Evolutionary conservation across 2,113 vertebrate genomes (phyloP).

Genomic region (Panthera tigris): DNA sequence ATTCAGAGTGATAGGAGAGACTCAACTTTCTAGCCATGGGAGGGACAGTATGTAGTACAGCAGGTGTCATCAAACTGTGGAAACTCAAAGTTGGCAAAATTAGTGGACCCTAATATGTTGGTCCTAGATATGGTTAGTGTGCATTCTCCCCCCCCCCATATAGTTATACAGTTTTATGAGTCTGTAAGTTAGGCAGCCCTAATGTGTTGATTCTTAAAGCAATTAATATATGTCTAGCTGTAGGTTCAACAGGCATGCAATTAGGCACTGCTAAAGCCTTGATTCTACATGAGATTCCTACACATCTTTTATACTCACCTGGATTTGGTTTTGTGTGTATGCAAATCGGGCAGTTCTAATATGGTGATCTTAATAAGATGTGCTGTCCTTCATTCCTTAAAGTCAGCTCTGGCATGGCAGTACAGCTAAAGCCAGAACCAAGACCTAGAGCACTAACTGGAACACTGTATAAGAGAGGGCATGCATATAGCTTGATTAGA

Average conservation of each 20-base stretch:
- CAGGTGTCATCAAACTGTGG: background rate
- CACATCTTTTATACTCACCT: background rate
- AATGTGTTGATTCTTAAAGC: background rate
- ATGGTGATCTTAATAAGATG: background rate
- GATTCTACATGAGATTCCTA: background rate
- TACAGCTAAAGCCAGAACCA: background rate
- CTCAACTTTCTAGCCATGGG: background rate
- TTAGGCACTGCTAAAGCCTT: background rate
- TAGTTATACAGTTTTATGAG: background rate
- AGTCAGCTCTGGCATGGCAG: background rate
- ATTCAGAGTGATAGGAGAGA: background rate
- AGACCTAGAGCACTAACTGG: background rate
- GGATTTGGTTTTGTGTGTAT: background rate
- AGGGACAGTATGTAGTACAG: background rate
- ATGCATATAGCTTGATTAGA: background rate
- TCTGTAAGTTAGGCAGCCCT: background rate
- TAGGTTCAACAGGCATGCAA: background rate
- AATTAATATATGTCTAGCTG: background rate
- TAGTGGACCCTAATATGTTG: background rate
- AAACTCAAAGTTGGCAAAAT: background rate
- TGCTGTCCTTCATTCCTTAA: background rate
- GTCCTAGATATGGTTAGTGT: background rate
- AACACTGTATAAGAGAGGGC: background rate
- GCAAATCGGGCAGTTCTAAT: background rate
- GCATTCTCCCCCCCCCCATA: background rate